These are phyloP conservation scores for Phoxinus dragarum DNA, from an alignment of 2,797 vertebrate species.

Conservation along the genomic window DNA sequence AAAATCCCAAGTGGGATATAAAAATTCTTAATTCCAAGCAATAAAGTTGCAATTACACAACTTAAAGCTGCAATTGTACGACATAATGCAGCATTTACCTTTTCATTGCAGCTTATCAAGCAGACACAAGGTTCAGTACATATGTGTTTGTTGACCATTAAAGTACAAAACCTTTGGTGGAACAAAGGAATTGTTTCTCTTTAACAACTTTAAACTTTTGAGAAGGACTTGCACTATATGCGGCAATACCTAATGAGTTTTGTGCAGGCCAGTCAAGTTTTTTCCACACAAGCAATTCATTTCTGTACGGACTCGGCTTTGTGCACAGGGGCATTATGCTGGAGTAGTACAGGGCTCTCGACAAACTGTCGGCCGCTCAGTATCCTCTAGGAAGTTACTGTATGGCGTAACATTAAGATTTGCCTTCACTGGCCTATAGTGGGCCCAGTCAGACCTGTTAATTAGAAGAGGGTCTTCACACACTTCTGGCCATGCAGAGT, in stretches of 20 bases:
- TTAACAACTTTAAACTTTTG: not conserved
- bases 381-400: not conserved
- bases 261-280: not conserved
- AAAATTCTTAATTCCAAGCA: not conserved
- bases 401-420: not conserved
- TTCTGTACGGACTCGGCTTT: not conserved
- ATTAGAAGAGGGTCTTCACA: conserved; percentile 3
- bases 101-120: not conserved
- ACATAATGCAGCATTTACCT: not conserved
- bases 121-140: not conserved
- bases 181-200: not conserved
- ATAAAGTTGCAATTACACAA: not conserved
- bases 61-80: not conserved
- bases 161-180: not conserved
- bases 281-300: not conserved
- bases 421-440: not conserved
- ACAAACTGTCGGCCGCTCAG: not conserved
- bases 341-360: not conserved
- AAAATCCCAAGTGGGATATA: not conserved
- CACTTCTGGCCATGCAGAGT: not conserved
- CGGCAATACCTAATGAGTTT: not conserved
- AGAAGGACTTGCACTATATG: not conserved
- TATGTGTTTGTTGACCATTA: not conserved
- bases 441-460: not conserved
- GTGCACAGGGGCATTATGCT: not conserved